Base-by-base conservation (phyloP, 2,797 vertebrate genomes). In the Enteromius paludinosus region DNA sequence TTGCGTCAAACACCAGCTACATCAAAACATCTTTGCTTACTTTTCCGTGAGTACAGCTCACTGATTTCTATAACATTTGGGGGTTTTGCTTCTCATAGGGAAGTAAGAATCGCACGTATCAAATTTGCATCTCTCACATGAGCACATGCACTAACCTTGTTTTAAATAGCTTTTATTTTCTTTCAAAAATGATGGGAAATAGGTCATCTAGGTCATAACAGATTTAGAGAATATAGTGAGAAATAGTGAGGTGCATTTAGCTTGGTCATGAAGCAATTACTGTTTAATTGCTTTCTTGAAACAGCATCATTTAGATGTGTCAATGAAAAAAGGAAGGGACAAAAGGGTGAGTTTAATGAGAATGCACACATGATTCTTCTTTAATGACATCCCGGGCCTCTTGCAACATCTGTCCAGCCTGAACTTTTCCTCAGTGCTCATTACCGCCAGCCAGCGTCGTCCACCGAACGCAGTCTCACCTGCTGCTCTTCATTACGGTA, bases 211-310 rank as follows among this genome's bases (percentile, higher is more conserved):
- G 69, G 10, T 70, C 17, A 8, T 20, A 15, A 30, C 10, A 0
- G 59, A 62, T 66, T 54, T 41, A 14, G 38, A 56, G 62, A 59
- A 35, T 38, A 35, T 35, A 35, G 33, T 35, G 33, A 35, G 33
- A 74, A 71, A 54, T 23, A 17, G 52, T 20, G 17, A 81, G 38
- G 65, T 56, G 23, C 38, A 15, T 18, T 49, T 41, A 75, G 71
- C 52, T 49, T 62, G 30, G 45, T 85, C 28, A 49, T 72, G 10
- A 62, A 41, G 66, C n/a, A 49, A 65, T 86, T 66, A 28, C 52
- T 25, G 20, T 25, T 25, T 79, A 80, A 79, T 69, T 71, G 12
- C 28, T 71, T 47, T 77, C 28, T 81, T 68, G 73, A 66, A 45
- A n/a, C 18, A 11, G 25, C 5, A 49, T n/a, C 33, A 5, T 73